Base-by-base conservation (phyloP, 2,888 invertebrate genomes). In the Oscheius onirici region DNA sequence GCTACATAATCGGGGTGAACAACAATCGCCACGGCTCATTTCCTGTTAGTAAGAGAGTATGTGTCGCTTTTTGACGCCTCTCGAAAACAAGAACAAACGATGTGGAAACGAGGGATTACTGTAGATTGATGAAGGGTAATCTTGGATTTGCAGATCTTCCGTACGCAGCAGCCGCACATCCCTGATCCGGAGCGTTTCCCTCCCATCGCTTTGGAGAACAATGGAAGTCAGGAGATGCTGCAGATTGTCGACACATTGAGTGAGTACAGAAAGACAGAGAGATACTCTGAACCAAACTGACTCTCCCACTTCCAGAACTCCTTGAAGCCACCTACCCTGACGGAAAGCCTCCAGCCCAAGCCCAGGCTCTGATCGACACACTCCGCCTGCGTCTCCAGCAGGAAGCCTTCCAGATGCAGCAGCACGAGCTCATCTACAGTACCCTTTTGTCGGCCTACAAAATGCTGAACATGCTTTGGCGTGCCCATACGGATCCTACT, bases 111-210 rank as follows among this genome's bases (percentile, higher is more conserved):
- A n/a, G n/a, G n/a, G 34, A 34, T 8, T 34, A 34, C 34, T 34
- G 34, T 34, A 34, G 34, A 8, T 34, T 34, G 5, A 8, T 6
- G 8, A 34, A 34, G 34, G 34, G 34, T 34, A 46, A 46, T 17
- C 46, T 46, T 11, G 46, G 20, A 28, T 24, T 46, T 63, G 44
- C 63, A 63, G 63, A 49, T 49, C 17, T 28, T 28, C n/a, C 63
- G 63, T 20, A 28, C 24, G 2, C 63, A 63, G 46, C 46, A 49
- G 46, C 49, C 49, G 3, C 49, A 63, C 49, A 28, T 63, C 22
- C 63, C 63, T 11, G 63, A 63, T 20, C 63, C 63, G 8, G 49
- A 63, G 20, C n/a, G 17, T 10, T 63, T 63, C 63, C 63, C 63
- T 13, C n/a, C 10, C 5, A 49, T 3, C 2, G 49, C 46, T 5